Conservation (phyloP, 2,888 invertebrate genomes). For the Eretmocerus hayati region DNA sequence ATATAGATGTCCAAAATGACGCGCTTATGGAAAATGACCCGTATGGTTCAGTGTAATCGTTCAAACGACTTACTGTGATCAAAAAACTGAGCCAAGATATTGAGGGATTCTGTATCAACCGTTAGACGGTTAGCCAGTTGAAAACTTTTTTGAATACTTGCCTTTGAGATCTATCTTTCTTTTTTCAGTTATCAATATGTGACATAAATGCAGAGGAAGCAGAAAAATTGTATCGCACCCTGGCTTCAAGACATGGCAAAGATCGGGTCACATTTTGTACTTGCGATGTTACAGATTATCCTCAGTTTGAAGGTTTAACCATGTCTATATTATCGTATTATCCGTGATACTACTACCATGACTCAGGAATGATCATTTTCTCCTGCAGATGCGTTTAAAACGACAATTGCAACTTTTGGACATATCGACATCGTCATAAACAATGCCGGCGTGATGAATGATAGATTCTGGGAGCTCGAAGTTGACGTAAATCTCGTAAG, state of each 20-base stretch:
- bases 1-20: no score
- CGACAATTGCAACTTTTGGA: slow-evolving; percentile 64
- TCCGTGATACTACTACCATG: neutral
- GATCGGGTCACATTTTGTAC: slow-evolving; percentile 66
- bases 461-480: slow-evolving; percentile 68
- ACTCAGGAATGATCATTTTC: no score
- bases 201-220: slow-evolving; percentile 67
- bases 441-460: slow-evolving; percentile 74
- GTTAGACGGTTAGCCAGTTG: no score
- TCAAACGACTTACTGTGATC: no score
- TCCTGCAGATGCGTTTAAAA: slow-evolving; percentile 62
- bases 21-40: no score
- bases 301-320: slow-evolving; percentile 72
- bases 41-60: no score
- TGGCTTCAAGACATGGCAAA: slow-evolving; percentile 60
- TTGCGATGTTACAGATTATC: slow-evolving; percentile 72
- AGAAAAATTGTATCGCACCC: slow-evolving; percentile 60
- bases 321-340: neutral
- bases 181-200: slow-evolving; percentile 63
- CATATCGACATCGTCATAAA: slow-evolving; percentile 71
- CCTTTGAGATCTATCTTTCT: no score
- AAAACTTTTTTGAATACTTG: no score
- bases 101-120: no score
- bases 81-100: no score
- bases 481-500: slow-evolving; percentile 71